Evolutionary conservation across 2,797 vertebrate species (phyloP).

Genomic region (Pogoniulus pusillus): DNA sequence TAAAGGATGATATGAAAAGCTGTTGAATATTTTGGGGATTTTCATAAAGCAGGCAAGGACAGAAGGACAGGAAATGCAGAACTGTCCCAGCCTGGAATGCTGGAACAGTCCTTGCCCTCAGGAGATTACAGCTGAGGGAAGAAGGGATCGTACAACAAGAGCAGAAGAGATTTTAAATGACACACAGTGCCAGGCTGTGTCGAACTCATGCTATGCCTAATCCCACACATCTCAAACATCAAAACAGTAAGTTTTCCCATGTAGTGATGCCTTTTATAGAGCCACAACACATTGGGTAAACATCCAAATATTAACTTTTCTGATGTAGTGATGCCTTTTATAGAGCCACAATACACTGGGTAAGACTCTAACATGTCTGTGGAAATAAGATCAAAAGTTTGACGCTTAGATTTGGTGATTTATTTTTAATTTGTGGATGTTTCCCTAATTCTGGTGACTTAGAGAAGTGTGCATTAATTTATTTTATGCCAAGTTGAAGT

Average conservation of each 20-base stretch:
- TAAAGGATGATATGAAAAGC: neutral
- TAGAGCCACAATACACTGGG: too few species aligned
- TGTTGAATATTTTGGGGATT: conserved; percentile 15
- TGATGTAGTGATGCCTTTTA: too few species aligned
- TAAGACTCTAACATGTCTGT: neutral
- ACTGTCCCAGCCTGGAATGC: neutral
- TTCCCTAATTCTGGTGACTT: neutral
- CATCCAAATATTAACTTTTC: too few species aligned
- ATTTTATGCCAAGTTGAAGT: neutral
- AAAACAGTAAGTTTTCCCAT: neutral
- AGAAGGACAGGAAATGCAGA: neutral
- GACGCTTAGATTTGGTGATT: neutral
- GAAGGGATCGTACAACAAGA: neutral
- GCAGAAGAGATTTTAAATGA: neutral
- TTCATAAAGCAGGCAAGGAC: neutral
- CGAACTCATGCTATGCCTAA: neutral
- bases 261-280: neutral
- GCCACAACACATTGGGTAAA: neutral
- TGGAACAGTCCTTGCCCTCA: neutral
- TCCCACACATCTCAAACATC: neutral
- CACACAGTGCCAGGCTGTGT: neutral
- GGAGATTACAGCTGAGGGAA: neutral
- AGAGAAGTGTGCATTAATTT: neutral
- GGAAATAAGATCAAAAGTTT: neutral
- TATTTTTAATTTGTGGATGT: neutral